Evolutionary conservation across 1,140 invertebrate genomes (phyloP).

Genomic region (Lepeophtheirus salmonis): DNA sequence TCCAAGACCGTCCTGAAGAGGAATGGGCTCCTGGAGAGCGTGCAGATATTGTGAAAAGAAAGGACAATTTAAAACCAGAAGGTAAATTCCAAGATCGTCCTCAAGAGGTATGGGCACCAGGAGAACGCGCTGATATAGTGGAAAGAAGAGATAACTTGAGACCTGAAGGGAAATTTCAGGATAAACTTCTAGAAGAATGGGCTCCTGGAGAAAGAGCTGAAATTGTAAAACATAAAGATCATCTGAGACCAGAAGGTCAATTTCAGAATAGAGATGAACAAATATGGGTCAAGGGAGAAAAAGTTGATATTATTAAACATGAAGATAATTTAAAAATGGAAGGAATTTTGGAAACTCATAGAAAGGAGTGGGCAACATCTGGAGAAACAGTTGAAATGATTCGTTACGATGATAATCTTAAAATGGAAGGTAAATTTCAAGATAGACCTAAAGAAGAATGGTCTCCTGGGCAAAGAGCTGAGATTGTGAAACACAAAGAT

Average conservation of each 20-base stretch:
- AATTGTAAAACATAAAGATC: constrained; percentile 16
- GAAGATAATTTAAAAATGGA: constrained; percentile 23
- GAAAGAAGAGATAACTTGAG: constrained; percentile 29
- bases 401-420: constrained; percentile 22
- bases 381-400: constrained; percentile 23
- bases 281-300: constrained; percentile 19
- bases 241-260: constrained; percentile 23
- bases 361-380: constrained; percentile 31
- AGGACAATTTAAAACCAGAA: constrained; percentile 38
- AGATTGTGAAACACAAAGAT: constrained; percentile 30
- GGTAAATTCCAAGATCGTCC: constrained; percentile 32
- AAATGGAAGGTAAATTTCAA: constrained; percentile 26
- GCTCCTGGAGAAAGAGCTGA: constrained; percentile 20
- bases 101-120: not conserved
- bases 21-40: constrained; percentile 30
- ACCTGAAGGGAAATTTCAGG: constrained; percentile 36
- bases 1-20: constrained; percentile 29
- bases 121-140: constrained; percentile 10
- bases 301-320: constrained; percentile 20
- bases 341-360: constrained; percentile 21
- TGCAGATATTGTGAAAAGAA: constrained; percentile 29
- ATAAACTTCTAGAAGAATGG: not conserved
- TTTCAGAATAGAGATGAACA: constrained; percentile 23
- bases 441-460: constrained; percentile 25
- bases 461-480: constrained; percentile 29